Evolutionary conservation across 2,797 vertebrate genomes (phyloP), one percentile per base, ranked within the genome.

Genomic region (Apodemus agrarius): DNA sequence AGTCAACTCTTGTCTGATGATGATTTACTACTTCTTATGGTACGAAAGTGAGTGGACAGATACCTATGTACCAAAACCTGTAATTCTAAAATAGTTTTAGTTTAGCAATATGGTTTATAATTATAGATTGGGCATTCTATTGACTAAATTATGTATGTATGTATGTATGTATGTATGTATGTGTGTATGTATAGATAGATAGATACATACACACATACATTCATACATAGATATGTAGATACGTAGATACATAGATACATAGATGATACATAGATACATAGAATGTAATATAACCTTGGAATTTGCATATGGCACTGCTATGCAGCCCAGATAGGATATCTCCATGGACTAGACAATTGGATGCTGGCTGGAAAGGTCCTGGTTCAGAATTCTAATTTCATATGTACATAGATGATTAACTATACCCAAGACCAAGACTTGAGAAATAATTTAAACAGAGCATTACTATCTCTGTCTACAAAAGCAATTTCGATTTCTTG

Each of bases 221-320:
- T n/a, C n/a, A n/a, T n/a, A n/a, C n/a, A 65, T 69, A 67, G 65
- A 67, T 34, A 57, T 5, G 19, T 57, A 57, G 17, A 57, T 57
- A 57, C 4, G 6, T 21, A 29, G 24, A 63, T 63, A 63, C 6
- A 43, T 43, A 69, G 31, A 69, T 17, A n/a, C 0, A n/a, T 67
- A 67, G 29, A 67, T 67, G 43, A 43, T 43, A 9, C 24, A 34
- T 63, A 29, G 61, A 31, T 67, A 34, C 34, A 69, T 19, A 69
- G 16, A 82, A 82, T 52, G 46, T 57, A 91, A 31, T 52, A 31
- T 65, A 89, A 94, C 34, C 34, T 81, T 82, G 22, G 67, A 80
- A 61, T 91, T 96, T 84, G 82, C 87, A 81, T 95, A 87, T 93
- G 80, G 52, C 59, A 87, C 91, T 91, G 95, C 91, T 76, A 96